These are phyloP conservation scores for Agrilus planipennis DNA, from an alignment of 1,140 invertebrate genomes.

Conservation along the genomic window DNA sequence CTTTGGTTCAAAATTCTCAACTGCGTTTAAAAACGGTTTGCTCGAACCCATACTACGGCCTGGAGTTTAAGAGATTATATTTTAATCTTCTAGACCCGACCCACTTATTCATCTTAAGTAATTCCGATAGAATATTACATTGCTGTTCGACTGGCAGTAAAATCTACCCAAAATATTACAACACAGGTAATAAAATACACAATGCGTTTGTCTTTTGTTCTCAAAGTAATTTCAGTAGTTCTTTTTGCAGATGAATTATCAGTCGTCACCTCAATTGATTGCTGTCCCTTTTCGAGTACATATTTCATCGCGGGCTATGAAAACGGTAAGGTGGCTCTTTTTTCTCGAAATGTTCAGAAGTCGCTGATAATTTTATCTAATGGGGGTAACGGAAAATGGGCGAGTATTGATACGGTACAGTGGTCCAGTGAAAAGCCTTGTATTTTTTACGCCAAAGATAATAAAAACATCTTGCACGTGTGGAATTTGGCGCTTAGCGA, in stretches of 20 bases:
- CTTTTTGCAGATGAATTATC: conserved; percentile 14
- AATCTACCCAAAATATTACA: conserved; percentile 19
- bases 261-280: no score
- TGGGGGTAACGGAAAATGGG: conserved; percentile 13
- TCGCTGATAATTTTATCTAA: conserved; percentile 25
- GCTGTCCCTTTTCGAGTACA: conserved; percentile 25
- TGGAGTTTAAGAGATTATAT: no score
- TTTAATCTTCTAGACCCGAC: conserved; percentile 19
- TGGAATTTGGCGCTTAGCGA: conserved; percentile 31
- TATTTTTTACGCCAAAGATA: conserved; percentile 27
- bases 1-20: conserved; percentile 10
- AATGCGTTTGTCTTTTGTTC: no score
- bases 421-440: conserved; percentile 30
- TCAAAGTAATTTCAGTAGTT: conserved; percentile 12
- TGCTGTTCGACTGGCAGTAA: conserved; percentile 19
- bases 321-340: conserved; percentile 26
- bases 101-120: conserved; percentile 27
- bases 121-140: conserved; percentile 27
- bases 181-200: conserved; percentile 13
- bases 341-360: conserved; percentile 17
- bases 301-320: conserved; percentile 26
- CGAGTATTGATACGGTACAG: conserved; percentile 19
- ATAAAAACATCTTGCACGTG: conserved; percentile 22
- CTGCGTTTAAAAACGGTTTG: no score
- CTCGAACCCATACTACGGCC: no score